Base-by-base conservation (phyloP, 64 coral and sea anemone species). In the Anthopleura sola region DNA sequence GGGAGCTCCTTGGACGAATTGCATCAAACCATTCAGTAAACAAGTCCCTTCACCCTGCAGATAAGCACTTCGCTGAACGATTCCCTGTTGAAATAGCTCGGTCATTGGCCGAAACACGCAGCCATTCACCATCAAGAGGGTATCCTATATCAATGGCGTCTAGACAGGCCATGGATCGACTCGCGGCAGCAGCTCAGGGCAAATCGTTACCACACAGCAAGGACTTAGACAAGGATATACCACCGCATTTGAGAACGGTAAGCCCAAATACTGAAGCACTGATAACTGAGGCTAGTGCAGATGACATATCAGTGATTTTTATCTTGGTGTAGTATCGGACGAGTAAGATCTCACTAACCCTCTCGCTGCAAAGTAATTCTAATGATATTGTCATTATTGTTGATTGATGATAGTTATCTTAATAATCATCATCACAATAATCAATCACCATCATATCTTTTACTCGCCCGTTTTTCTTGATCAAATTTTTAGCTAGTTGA, bases 241-340 rank as follows among this genome's bases (percentile, higher is more conserved):
- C 93, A 60, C 90, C 87, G 14, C 93, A 95, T 78, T 69, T 95
- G 34, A 91, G 90, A 86, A 86, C 91, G 94, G 94, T 96, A 75
- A 86, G 93, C 11, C 14, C 13, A 53, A 53, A 53, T 53, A 44
- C 40, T 53, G 31, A 48, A 71, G 15, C 32, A 46, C 13, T 86
- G 8, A 47, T 44, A 44, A 44, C 40, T 44, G 40, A 44, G n/a
- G 40, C 40, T 44, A 44, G 0, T 44, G 40, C 40, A 44, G 9
- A 44, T 53, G 50, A 14, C 50, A 53, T 53, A 12, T 53, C 2
- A 53, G 16, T 6, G 50, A 14, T 13, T 53, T 62, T 60, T 17
- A 53, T 53, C n/a, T n/a, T n/a, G n/a, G n/a, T n/a, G n/a, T n/a
- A 29, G 13, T 32, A 32, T 71, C 34, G 66, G 11, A 14, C 11